These are phyloP conservation scores for Agraylea sexmaculata DNA, from an alignment of 1,140 invertebrate genomes.

Conservation along the genomic window DNA sequence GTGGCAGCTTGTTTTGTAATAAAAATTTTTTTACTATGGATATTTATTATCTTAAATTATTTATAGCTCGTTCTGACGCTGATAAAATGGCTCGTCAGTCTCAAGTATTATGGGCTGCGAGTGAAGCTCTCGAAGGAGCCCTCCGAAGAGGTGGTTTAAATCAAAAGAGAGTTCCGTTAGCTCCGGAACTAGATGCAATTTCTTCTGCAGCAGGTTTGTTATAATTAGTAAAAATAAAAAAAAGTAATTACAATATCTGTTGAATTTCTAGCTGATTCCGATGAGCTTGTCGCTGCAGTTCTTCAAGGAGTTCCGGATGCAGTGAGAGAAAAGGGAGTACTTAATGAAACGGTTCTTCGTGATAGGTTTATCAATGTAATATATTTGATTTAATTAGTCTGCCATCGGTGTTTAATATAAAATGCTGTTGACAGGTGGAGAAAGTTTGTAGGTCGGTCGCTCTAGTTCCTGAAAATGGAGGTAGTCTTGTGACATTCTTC, in stretches of 20 bases:
- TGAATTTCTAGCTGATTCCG: conserved; percentile 41
- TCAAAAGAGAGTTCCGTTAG: conserved; percentile 49
- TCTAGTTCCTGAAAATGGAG: conserved; percentile 69
- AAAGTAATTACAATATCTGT: conserved; percentile 11
- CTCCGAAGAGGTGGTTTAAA: conserved; percentile 50
- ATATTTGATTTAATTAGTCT: neutral
- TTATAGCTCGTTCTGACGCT: conserved; percentile 61
- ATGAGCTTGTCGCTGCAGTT: conserved; percentile 60
- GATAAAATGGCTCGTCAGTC: conserved; percentile 70
- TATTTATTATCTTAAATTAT: conserved; percentile 16
- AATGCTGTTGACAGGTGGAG: conserved; percentile 44
- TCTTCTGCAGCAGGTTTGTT: conserved; percentile 52
- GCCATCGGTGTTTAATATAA: neutral
- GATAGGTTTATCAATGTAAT: conserved; percentile 72
- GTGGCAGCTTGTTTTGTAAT: conserved; percentile 8
- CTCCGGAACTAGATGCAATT: conserved; percentile 65
- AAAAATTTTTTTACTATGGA: neutral
- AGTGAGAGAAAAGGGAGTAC: conserved; percentile 68
- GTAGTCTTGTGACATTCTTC: conserved; percentile 68
- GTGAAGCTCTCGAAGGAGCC: conserved; percentile 68
- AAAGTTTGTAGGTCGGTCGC: conserved; percentile 62
- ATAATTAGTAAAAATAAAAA: conserved; percentile 23
- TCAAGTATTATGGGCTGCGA: conserved; percentile 85
- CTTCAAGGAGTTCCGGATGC: conserved; percentile 64
- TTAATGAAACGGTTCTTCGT: conserved; percentile 70